phyloP scores from a whole-genome alignment of 2,797 vertebrate species.

The Onychomys torridus region DNA sequence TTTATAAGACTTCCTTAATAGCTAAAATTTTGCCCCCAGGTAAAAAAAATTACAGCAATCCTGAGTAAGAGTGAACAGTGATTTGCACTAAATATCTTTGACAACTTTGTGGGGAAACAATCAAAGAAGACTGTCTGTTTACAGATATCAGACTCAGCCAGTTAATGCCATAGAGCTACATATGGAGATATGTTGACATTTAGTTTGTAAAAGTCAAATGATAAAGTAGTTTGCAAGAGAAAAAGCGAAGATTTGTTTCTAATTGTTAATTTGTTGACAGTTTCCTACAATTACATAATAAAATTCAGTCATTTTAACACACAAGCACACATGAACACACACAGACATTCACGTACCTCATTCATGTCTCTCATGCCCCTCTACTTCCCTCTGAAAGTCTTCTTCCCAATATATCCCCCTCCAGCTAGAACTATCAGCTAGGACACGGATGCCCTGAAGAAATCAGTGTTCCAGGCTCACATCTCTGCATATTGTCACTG shows the following conservation, averaged over 20 bases:
- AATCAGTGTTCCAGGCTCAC: constrained; percentile 21
- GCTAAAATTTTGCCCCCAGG: constrained; percentile 63
- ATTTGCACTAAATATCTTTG: constrained; percentile 56
- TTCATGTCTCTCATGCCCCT: neutral
- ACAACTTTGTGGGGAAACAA: neutral
- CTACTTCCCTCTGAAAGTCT: neutral
- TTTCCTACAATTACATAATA: neutral
- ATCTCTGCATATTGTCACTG: constrained; percentile 52
- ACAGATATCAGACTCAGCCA: neutral
- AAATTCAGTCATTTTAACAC: neutral
- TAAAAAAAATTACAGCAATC: constrained; percentile 61
- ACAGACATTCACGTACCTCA: neutral
- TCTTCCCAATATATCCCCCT: neutral
- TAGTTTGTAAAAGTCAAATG: constrained; percentile 21
- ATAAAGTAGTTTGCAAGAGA: neutral
- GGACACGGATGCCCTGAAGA: constrained; percentile 57
- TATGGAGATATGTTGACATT: neutral
- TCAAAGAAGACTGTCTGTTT: neutral
- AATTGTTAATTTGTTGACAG: neutral
- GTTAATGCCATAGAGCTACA: neutral
- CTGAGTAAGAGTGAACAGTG: neutral
- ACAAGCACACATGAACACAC: neutral
- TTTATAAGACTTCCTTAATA: constrained; percentile 61
- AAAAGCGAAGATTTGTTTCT: neutral
- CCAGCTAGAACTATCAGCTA: neutral